Evolutionary conservation across 2,888 invertebrate genomes (phyloP).

Genomic region (Eupsilia transversa): DNA sequence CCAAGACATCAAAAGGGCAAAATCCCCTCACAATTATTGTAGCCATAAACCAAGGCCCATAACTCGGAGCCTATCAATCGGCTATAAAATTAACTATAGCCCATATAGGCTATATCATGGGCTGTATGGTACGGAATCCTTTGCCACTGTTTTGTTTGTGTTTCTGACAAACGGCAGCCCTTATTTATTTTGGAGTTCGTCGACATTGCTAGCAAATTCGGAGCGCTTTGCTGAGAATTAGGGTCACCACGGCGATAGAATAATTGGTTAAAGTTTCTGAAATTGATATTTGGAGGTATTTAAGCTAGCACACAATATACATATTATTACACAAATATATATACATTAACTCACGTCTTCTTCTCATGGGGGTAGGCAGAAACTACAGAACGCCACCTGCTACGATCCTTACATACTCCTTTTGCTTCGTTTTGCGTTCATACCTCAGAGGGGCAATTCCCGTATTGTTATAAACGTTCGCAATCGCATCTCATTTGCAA

Average conservation of each 20-base stretch:
- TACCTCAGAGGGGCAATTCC: too few relatives aligned
- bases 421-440: neutral
- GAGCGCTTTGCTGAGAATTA: conserved; percentile 61
- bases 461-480: too few relatives aligned
- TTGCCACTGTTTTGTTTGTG: conserved; percentile 80
- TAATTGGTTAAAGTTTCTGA: conserved; percentile 31
- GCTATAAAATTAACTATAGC: conserved; percentile 66
- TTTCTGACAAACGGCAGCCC: conserved; percentile 83
- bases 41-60: conserved; percentile 52
- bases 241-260: conserved; percentile 53
- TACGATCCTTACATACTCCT: neutral
- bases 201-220: conserved; percentile 76
- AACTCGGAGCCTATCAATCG: conserved; percentile 53
- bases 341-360: neutral
- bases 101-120: conserved; percentile 50
- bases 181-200: conserved; percentile 86
- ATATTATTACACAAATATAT: too few relatives aligned
- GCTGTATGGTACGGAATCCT: conserved; percentile 65
- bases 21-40: conserved; percentile 49
- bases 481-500: too few relatives aligned
- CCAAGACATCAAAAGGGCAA: conserved; percentile 38
- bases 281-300: neutral
- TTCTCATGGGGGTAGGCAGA: neutral
- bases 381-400: neutral
- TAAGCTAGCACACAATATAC: too few relatives aligned